phyloP scores from a whole-genome alignment of 2,113 vertebrate species.

The Dendropsophus ebraccatus region DNA sequence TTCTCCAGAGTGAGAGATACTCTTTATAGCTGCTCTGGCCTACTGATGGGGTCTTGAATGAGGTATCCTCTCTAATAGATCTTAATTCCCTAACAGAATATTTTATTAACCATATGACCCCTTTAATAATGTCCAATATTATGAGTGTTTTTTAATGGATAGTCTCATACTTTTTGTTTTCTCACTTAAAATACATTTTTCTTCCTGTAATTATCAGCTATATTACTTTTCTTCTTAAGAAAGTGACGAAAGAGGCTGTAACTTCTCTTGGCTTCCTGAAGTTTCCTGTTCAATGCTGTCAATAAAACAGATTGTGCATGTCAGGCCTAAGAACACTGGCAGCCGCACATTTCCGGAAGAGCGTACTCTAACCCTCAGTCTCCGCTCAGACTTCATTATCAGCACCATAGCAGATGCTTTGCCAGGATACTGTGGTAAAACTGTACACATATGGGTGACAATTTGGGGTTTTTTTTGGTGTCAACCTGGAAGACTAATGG shows the following conservation, averaged over 20 bases:
- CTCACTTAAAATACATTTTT: background rate
- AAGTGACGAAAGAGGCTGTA: slow-evolving; percentile 53
- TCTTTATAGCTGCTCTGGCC: background rate
- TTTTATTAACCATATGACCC: background rate
- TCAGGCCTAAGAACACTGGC: slow-evolving; percentile 78
- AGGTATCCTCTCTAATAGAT: background rate
- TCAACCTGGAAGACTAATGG: slow-evolving; percentile 88
- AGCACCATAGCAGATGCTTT: slow-evolving; percentile 84
- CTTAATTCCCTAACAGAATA: background rate
- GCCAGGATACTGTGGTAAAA: slow-evolving; percentile 97
- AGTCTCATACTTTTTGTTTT: background rate
- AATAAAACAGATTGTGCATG: slow-evolving; percentile 63
- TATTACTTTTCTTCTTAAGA: background rate
- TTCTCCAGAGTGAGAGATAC: background rate
- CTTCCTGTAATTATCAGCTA: background rate
- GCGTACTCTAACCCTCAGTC: slow-evolving; percentile 70
- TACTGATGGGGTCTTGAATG: background rate
- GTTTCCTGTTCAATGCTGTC: slow-evolving; percentile 74
- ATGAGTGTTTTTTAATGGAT: background rate
- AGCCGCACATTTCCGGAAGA: slow-evolving; percentile 84
- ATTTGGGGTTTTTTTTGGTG: slow-evolving; percentile 85
- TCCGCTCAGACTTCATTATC: slow-evolving; percentile 81
- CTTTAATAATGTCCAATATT: background rate
- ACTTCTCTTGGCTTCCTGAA: slow-evolving; percentile 61
- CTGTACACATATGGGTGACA: slow-evolving; percentile 76